Evolutionary conservation across 2,888 invertebrate genomes (phyloP).

Genomic region (Agapostemon virescens): DNA sequence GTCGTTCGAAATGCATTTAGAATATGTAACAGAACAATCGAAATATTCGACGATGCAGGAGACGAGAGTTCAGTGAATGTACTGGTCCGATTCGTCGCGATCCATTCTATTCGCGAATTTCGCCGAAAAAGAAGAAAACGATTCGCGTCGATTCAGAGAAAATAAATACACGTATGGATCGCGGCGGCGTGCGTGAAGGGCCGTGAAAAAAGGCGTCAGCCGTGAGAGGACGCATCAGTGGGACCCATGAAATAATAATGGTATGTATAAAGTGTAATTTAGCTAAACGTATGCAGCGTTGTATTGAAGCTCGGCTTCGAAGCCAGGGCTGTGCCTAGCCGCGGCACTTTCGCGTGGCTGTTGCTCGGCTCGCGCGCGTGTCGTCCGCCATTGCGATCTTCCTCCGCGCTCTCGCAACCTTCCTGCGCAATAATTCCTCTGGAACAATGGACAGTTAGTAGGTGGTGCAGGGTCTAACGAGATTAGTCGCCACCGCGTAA

Average conservation of each 20-base stretch:
- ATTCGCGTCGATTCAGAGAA: background rate
- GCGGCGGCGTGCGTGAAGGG: constrained; percentile 41
- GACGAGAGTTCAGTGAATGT: too few relatives aligned
- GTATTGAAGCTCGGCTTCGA: constrained; percentile 71
- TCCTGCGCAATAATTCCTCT: constrained; percentile 42
- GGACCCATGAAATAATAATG: constrained; percentile 77
- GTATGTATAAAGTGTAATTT: constrained; percentile 78
- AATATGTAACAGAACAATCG: too few relatives aligned
- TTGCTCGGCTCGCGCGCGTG: background rate
- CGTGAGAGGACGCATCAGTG: constrained; percentile 73
- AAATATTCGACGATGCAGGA: background rate
- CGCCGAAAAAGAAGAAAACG: background rate
- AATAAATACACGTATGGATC: background rate
- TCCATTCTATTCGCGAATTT: background rate
- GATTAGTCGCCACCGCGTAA: constrained; percentile 58
- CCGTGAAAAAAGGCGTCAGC: constrained; percentile 72
- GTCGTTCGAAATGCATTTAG: too few relatives aligned
- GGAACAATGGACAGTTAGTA: constrained; percentile 53
- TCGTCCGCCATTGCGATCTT: constrained; percentile 1
- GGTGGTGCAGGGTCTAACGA: constrained; percentile 51
- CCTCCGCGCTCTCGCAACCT: background rate
- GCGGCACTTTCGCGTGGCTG: constrained; percentile 11
- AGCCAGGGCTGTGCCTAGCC: constrained; percentile 71
- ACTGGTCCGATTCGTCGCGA: too few relatives aligned
- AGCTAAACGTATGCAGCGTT: constrained; percentile 78